Evolutionary conservation across 2,797 vertebrate species (phyloP), one percentile per base, ranked within the genome.

Genomic region (Syndactyla subalaris): DNA sequence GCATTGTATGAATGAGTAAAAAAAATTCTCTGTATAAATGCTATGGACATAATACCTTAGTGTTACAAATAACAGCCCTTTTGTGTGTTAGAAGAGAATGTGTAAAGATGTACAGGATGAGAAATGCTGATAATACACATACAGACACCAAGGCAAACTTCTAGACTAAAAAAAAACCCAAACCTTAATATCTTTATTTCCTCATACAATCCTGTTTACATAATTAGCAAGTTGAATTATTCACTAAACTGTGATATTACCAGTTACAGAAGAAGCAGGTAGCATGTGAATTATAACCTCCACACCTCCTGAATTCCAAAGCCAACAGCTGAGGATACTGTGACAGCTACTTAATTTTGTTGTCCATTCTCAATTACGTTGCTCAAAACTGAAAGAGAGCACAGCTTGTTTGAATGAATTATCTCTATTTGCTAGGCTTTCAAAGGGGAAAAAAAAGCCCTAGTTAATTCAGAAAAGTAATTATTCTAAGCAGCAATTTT

Each of bases 331-430:
- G 57, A 92, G 54, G 38, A 93, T 92, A 78, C 32, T 34, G 27
- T 89, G 85, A 79, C 63, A 95, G 70, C 26, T 83, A 81, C 61
- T 80, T 90, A 76, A 91, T 94, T 94, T 90, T 89, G 48, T 67
- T 93, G 81, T 75, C 89, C 57, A 14, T 75, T 92, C 85, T 89
- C 58, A 85, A 68, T 91, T 89, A 66, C n/a, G 15, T 34, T 51
- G 20, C 10, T 83, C 43, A 43, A 89, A 95, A 91, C 46, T 68
- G 68, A 82, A 90, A 83, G 52, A 68, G 11, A 7, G 7, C 5
- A 6, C 58, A 83, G 16, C 29, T 81, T 10, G 14, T 91, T 89
- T 85, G 36, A 89, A 80, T 55, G 22, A 88, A 75, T 72, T 91
- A 23, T 68, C 36, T 48, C 26, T 66, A 6, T 61, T 85, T 89